Evolutionary conservation across 2,888 invertebrate species (phyloP), one percentile per base, ranked within the genome.

Genomic region (Agonum fuliginosum): DNA sequence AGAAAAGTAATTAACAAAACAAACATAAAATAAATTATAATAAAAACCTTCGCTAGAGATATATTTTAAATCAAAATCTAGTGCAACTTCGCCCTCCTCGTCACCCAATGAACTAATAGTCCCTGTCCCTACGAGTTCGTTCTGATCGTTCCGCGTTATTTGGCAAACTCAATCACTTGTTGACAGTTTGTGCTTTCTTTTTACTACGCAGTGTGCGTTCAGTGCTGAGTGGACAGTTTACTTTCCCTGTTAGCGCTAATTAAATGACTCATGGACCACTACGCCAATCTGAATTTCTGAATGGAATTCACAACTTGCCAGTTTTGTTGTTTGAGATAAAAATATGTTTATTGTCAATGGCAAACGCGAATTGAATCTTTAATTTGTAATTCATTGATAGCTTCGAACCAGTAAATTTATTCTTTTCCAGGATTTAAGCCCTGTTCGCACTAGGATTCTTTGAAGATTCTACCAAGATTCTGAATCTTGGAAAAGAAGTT

Each of bases 91-190:
- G 30, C 30, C 30, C 6, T 30, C 30, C n/a, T n/a, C n/a, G n/a
- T 30, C 3, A 22, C 3, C 24, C 20, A 1, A 48, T 19, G 8
- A 20, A 17, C 1, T 48, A 10, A 17, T 19, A 48, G 20, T 48
- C 19, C 48, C 17, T 17, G 30, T 58, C 4, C 17, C 46, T n/a
- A n/a, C n/a, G n/a, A n/a, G n/a, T n/a, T n/a, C n/a, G n/a, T n/a
- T n/a, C n/a, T n/a, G n/a, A n/a, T 71, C 24, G 48, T 48, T 71
- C 27, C 48, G 48, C 24, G 27, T n/a, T 71, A 71, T 71, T 71
- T 48, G 71, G 48, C 69, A 48, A 71, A 71, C 48, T 71, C 48
- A 71, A 48, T 71, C 48, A 71, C 71, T 48, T 71, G 71, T 71
- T 71, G 71, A 71, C 48, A 19, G 17, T 24, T 20, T 58, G 58